Base-by-base conservation (phyloP, 2,888 invertebrate genomes). In the Phasia obesa region DNA sequence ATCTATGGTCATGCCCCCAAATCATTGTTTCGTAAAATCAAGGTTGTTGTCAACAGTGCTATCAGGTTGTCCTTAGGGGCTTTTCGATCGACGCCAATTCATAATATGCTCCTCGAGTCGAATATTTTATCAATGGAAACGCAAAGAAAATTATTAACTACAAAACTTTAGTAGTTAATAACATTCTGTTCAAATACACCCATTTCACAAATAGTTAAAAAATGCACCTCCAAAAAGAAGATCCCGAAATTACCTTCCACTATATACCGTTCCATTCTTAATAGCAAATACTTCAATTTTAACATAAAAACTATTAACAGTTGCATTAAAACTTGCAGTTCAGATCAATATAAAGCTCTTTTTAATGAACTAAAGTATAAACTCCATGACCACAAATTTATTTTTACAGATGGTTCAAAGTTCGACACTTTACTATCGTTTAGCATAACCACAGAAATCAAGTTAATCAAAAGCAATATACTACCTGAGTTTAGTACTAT, bases 41-140 rank as follows among this genome's bases (percentile, higher is more conserved):
- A 77, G 38, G 35, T 57, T 3, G 27, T 71, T 2, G 11, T 64
- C 9, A 60, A 83, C 2, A n/a, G n/a, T n/a, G 74, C 84, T 11
- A 15, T 73, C 0, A 57, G 81, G 44, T 15, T 42, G 1, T 15
- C 73, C 9, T 17, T 84, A 3, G 60, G 65, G 7, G 70, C 77
- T 4, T 84, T 57, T 44, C 51, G 74, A 3, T 23, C 83, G 0
- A 78, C 81, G 4, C 81, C 78, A 6, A 77, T 78, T 6, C 59
- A 78, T 21, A 84, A 82, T 19, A 53, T 82, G 47, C 57, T 80
- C 4, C 76, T 25, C 19, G 80, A 82, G 53, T 25, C 70, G 0
- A 60, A 60, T 27, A 55, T 73, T 6, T n/a, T 42, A n/a, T 23
- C 74, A 7, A 38, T 79, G 9, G 64, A 62, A 47, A 23, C 42